Base-by-base conservation (phyloP, 2,113 vertebrate genomes). In the Petrocephalus zakoni region DNA sequence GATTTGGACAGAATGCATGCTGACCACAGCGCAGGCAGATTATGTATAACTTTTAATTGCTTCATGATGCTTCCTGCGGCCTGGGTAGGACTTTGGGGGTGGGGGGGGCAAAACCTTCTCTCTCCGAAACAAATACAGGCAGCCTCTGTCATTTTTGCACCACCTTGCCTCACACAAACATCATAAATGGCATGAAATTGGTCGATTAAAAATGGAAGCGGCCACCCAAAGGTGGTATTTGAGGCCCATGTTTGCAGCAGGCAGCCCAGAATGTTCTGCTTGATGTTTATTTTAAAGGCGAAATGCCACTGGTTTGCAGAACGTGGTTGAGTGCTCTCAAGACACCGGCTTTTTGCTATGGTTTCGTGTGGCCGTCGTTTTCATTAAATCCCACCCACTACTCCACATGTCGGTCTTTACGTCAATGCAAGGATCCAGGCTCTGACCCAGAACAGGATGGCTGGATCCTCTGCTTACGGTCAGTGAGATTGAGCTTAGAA, bases 21-120 rank as follows among this genome's bases (percentile, higher is more conserved):
- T 91, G 92, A 91, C 92, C 92, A 93, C 88, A 53, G 64, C 49
- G 64, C 13, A 90, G 91, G 93, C 84, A 87, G 75, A 82, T 90
- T 83, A 88, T 85, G 88, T 90, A 88, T 85, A 83, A 82, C 90
- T 90, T 90, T 90, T 93, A 92, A 93, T 91, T 92, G 90, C 90
- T 88, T 90, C 89, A 87, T 91, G 91, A 91, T 92, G 90, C 88
- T 90, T 87, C 90, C 89, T 92, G 90, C 72, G 86, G 89, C 90
- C 90, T 53, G 88, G 86, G 90, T 87, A 83, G 87, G 89, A 88
- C 86, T 87, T 89, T 89, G 51, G 51, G 37, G 52, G 52, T 22
- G 22, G 19, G 25, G 52, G n/a, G 13, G 5, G n/a, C 2, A 19
- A n/a, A 68, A 42, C 17, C 15, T 6, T 87, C 37, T 51, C n/a